A percentile compares a stretch with the other conserved stretches of the same genome.
Evolutionary conservation across 1,140 invertebrate species (phyloP).

Genomic region (Andricus grossulariae): DNA sequence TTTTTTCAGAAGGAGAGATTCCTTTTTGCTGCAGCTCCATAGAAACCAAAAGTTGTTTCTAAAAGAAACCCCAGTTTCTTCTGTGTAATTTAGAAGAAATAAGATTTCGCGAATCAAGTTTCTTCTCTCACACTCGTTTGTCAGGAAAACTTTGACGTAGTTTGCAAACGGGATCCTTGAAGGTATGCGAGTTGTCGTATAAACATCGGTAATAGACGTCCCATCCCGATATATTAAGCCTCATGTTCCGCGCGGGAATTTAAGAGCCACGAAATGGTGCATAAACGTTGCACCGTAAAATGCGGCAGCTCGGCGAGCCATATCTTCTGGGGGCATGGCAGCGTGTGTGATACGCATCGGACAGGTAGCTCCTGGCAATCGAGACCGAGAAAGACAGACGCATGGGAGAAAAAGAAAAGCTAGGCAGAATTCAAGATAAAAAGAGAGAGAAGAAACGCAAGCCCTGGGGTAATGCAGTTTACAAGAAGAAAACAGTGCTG

Average conservation of each 20-base stretch:
- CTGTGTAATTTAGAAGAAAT: no score
- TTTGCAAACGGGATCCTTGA: constrained; percentile 26
- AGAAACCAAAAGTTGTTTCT: no score
- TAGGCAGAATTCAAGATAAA: background rate
- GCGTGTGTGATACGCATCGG: constrained; percentile 57
- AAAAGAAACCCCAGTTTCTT: no score
- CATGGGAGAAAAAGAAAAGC: constrained; percentile 32
- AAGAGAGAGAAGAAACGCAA: constrained; percentile 20
- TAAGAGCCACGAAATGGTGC: constrained; percentile 67
- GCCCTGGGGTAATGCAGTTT: constrained; percentile 14
- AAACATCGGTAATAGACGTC: constrained; percentile 59
- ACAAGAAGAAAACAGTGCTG: constrained; percentile 16
- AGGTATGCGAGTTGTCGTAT: constrained; percentile 38
- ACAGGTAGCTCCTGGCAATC: constrained; percentile 21
- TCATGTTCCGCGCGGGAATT: constrained; percentile 57
- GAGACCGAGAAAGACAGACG: constrained; percentile 30
- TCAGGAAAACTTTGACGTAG: background rate
- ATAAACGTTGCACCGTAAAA: constrained; percentile 72
- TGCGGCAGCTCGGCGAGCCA: constrained; percentile 57
- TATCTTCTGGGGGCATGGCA: constrained; percentile 64
- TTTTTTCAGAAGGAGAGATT: no score
- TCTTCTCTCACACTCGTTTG: no score
- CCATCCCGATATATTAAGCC: constrained; percentile 60
- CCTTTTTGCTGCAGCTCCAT: no score
- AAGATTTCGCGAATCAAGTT: no score